Evolutionary conservation across 2,797 vertebrate genomes (phyloP).

Genomic region (Telmatherina bonti): DNA sequence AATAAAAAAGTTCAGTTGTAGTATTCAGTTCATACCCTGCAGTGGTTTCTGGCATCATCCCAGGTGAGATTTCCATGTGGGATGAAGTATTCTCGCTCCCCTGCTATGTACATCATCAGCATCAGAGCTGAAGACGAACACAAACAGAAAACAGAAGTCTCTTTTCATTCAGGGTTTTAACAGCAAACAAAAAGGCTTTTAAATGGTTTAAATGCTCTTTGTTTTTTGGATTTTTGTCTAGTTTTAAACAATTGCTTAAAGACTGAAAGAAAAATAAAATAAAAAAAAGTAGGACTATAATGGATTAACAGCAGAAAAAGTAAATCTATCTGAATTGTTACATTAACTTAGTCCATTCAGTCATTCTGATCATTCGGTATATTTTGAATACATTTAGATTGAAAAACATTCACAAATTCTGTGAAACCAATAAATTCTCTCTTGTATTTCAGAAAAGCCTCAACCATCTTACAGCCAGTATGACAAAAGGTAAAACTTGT

Average conservation of each 20-base stretch:
- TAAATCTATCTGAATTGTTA: background rate
- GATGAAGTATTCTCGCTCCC: slow-evolving; percentile 58
- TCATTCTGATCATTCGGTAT: background rate
- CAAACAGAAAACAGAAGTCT: accelerated
- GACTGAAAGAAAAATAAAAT: background rate
- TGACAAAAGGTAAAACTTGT: no score
- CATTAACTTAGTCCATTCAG: no score
- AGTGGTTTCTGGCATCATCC: slow-evolving; percentile 67
- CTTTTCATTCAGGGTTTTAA: background rate
- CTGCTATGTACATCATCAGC: slow-evolving; percentile 10
- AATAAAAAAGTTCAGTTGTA: no score
- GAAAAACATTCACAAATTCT: background rate
- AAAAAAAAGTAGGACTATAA: background rate
- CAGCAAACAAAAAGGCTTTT: background rate
- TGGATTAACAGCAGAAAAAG: no score
- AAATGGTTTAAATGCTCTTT: background rate
- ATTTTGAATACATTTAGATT: no score
- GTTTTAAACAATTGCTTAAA: background rate
- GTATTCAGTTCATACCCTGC: slow-evolving; percentile 69
- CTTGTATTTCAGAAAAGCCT: no score
- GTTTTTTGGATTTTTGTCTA: no score
- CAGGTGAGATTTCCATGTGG: slow-evolving; percentile 21
- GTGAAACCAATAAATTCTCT: no score
- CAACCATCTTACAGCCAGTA: no score
- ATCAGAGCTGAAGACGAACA: slow-evolving; percentile 37